phyloP scores from a whole-genome alignment of 2,113 vertebrate genomes.

The Podocnemis expansa region DNA sequence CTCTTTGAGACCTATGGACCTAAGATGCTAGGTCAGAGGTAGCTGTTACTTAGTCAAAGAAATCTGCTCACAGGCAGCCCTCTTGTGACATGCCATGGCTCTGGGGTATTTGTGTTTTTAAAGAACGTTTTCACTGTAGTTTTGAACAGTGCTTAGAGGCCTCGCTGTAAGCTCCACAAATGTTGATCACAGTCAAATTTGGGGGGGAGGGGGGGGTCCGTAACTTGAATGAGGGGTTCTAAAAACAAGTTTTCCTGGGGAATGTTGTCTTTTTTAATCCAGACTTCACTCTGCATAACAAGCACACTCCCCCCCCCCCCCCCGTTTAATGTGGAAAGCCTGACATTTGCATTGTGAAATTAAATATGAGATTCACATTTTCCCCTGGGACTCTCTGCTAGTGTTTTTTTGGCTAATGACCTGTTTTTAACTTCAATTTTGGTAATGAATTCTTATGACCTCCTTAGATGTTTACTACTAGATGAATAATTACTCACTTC shows the following conservation, averaged over 20 bases:
- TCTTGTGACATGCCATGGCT: neutral
- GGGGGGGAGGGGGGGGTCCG: fast-evolving
- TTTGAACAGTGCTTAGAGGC: too few relatives aligned
- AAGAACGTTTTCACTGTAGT: neutral
- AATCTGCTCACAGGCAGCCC: fast-evolving
- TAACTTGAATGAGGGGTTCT: neutral
- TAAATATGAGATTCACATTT: neutral
- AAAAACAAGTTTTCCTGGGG: neutral
- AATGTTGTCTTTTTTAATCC: fast-evolving
- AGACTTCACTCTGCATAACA: fast-evolving
- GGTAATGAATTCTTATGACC: fast-evolving
- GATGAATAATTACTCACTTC: neutral
- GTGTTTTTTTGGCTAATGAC: neutral
- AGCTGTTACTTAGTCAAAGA: neutral
- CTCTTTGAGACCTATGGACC: neutral
- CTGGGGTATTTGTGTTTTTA: neutral
- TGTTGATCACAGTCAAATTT: fast-evolving
- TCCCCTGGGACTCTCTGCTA: neutral
- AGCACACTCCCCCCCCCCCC: neutral
- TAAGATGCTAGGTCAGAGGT: neutral
- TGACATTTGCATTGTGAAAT: neutral
- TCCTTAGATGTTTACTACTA: neutral
- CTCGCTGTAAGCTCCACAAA: fast-evolving
- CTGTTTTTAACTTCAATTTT: fast-evolving
- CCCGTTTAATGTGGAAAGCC: neutral